Evolutionary conservation across 2,113 vertebrate genomes (phyloP), one percentile per base, ranked within the genome.

Genomic region (Nycticorax nycticorax): DNA sequence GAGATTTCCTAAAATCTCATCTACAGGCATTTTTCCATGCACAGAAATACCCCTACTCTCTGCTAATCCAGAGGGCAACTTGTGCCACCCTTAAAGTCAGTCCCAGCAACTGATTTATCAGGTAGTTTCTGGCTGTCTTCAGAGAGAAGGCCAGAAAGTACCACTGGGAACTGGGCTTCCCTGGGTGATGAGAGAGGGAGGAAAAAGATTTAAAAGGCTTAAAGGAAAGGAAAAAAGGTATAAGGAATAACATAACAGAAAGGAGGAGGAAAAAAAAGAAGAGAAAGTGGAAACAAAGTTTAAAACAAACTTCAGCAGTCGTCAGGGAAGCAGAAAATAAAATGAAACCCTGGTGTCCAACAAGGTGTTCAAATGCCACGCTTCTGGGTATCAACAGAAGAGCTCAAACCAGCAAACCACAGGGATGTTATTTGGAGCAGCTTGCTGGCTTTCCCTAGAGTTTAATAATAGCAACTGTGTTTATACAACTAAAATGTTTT

Each of bases 401-500:
- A 90, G 27, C n/a, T 88, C 24, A n/a, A 78, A 47, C 55, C 56
- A 92, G 87, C 74, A 66, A 79, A 83, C 57, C 68, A 55, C 32
- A 83, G 48, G 48, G 83, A 78, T 80, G 35, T 78, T 95, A 89
- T 88, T 92, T 82, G 92, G 68, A 96, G 92, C 88, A 94, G 84
- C 71, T 84, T 88, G 81, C 80, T 92, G 89, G 62, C 94, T 97
- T 96, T 93, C 94, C 89, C 87, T 95, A 3, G 84, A 85, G 90
- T 96, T 97, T 97, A 97, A 96, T 97, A 97, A 97, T 97, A 97
- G 96, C 92, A 96, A 95, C 88, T 68, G 83, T 92, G 95, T 96
- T 97, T 97, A 97, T 95, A 92, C 4, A 5, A 96, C 95, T 79
- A 75, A 96, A 96, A 93, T 94, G 88, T 95, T 96, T 96, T 94